Conservation (phyloP, 2,113 vertebrate genomes). For the Oplegnathus fasciatus region DNA sequence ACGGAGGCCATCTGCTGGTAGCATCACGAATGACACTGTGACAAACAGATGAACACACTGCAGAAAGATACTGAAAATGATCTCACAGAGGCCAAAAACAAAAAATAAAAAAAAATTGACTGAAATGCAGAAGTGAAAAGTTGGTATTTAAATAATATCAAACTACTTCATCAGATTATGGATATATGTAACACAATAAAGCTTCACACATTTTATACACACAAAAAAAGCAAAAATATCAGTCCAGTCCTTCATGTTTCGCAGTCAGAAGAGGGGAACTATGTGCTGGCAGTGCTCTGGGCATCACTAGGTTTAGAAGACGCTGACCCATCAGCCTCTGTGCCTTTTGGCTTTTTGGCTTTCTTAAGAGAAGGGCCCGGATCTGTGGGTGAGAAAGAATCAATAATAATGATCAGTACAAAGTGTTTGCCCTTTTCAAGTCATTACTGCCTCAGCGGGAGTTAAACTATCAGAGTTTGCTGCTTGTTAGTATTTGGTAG, state of each 20-base stretch:
- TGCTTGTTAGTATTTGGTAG: neutral
- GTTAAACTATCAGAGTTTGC: neutral
- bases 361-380: slow-evolving; percentile 35
- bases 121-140: neutral
- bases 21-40: neutral
- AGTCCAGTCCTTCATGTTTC: neutral
- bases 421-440: neutral
- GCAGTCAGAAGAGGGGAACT: neutral
- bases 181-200: neutral
- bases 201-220: neutral
- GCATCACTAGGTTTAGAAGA: slow-evolving; percentile 26
- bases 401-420: neutral
- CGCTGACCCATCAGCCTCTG: slow-evolving; percentile 11
- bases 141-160: neutral
- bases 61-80: neutral
- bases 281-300: slow-evolving; percentile 1
- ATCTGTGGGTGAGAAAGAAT: slow-evolving; percentile 47
- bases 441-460: neutral
- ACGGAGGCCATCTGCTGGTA: neutral
- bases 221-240: neutral
- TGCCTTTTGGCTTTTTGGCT: slow-evolving; percentile 27
- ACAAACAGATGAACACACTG: neutral
- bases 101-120: neutral
- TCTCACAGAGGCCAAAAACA: slow-evolving; percentile 22
- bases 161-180: neutral